These are phyloP conservation scores for Cyanocitta stelleri DNA, from an alignment of 2,113 vertebrate species.

Conservation along the genomic window DNA sequence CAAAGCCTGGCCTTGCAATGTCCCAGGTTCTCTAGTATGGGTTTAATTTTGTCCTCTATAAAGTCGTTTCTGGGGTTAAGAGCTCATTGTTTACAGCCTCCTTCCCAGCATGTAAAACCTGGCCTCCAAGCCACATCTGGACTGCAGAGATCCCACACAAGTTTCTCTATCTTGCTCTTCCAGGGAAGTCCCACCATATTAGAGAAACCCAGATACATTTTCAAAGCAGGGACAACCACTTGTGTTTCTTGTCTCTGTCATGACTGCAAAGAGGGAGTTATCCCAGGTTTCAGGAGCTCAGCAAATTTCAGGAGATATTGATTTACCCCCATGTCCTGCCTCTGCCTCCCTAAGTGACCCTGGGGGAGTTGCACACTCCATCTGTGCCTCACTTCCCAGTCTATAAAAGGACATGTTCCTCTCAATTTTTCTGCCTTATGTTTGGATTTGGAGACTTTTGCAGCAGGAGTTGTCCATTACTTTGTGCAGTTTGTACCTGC, in stretches of 20 bases:
- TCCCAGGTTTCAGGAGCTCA: background rate
- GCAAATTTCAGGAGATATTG: background rate
- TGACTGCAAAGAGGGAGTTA: background rate
- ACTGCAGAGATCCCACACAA: background rate
- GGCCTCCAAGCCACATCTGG: background rate
- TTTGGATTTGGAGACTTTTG: background rate
- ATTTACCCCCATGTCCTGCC: background rate
- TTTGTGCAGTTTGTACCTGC: background rate
- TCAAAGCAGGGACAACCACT: background rate
- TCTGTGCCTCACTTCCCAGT: background rate
- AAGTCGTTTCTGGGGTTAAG: background rate
- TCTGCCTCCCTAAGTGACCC: background rate
- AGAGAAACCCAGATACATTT: background rate
- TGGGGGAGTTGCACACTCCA: background rate
- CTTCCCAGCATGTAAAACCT: background rate
- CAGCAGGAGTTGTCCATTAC: background rate
- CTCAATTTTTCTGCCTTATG: accelerated
- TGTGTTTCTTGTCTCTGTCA: background rate
- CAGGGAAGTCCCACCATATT: background rate
- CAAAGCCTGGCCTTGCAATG: background rate
- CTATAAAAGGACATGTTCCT: accelerated
- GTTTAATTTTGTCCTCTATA: background rate
- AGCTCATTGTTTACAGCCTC: background rate
- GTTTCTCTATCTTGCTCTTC: background rate
- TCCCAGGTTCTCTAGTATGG: accelerated